Percentiles rank a stretch among this genome's conserved stretches.
These are phyloP conservation scores for Drosophila neocordata DNA, from an alignment of 1,140 invertebrate genomes.

Conservation along the genomic window DNA sequence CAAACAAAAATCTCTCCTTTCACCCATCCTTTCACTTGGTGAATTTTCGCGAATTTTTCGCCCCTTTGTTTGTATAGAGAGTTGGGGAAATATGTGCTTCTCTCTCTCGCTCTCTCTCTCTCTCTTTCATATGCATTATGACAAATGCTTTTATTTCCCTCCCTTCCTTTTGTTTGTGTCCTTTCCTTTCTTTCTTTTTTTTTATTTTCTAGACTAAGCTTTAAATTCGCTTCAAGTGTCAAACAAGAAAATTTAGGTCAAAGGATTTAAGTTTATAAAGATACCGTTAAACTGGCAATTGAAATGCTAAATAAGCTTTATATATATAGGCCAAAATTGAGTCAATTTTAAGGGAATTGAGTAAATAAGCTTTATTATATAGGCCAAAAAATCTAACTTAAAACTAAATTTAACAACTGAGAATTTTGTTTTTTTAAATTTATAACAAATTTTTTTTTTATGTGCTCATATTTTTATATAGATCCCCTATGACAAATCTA, in stretches of 20 bases:
- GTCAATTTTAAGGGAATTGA: too few species aligned
- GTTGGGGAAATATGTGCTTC: neutral
- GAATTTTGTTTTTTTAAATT: too few species aligned
- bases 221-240: constrained; percentile 31
- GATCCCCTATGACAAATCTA: too few species aligned
- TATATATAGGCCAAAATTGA: too few species aligned
- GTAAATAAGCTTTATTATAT: too few species aligned
- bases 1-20: neutral
- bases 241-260: neutral
- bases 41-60: constrained; percentile 44
- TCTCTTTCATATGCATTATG: constrained; percentile 33
- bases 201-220: constrained; percentile 4
- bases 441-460: too few species aligned
- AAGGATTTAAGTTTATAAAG: neutral
- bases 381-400: too few species aligned
- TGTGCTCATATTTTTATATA: too few species aligned
- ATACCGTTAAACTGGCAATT: neutral
- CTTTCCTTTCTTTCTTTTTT: constrained; percentile 13
- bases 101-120: neutral
- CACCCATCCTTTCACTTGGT: constrained; percentile 2
- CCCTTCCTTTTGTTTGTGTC: constrained; percentile 7
- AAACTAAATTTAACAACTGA: too few species aligned
- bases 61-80: neutral
- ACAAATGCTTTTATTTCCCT: constrained; percentile 18
- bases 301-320: neutral